Evolutionary conservation across 2,797 vertebrate genomes (phyloP).

Genomic region (Oophaga sylvatica): DNA sequence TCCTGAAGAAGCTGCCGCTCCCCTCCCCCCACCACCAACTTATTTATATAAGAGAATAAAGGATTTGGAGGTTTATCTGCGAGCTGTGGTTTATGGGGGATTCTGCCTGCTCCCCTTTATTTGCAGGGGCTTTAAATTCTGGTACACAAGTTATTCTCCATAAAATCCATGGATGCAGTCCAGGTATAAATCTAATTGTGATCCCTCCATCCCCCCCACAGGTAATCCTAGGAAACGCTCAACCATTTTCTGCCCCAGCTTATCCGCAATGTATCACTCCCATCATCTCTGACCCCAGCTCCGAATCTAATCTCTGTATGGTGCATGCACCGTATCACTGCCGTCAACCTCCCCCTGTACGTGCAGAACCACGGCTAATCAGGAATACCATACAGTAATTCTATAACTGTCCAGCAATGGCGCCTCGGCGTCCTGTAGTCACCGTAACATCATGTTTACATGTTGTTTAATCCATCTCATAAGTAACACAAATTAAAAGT

Average conservation of each 20-base stretch:
- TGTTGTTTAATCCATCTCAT: background rate
- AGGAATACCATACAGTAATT: no score
- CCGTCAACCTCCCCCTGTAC: background rate
- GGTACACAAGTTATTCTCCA: background rate
- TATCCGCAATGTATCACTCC: background rate
- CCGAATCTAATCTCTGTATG: no score
- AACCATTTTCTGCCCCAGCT: no score
- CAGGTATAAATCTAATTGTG: no score
- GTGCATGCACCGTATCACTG: no score
- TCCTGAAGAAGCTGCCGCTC: background rate
- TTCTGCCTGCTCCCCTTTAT: background rate
- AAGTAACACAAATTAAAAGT: background rate
- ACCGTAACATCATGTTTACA: background rate
- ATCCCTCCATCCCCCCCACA: no score
- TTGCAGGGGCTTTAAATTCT: background rate
- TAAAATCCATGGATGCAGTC: background rate
- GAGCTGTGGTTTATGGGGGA: background rate
- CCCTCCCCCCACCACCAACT: constrained; percentile 60
- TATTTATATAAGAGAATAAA: constrained; percentile 81
- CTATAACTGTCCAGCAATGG: background rate
- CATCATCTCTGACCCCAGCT: background rate
- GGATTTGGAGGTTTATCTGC: constrained; percentile 17
- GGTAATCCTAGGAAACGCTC: no score
- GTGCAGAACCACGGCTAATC: background rate
- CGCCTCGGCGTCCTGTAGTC: background rate